phyloP scores from a whole-genome alignment of 2,113 vertebrate species.

The Malurus cyaneus region DNA sequence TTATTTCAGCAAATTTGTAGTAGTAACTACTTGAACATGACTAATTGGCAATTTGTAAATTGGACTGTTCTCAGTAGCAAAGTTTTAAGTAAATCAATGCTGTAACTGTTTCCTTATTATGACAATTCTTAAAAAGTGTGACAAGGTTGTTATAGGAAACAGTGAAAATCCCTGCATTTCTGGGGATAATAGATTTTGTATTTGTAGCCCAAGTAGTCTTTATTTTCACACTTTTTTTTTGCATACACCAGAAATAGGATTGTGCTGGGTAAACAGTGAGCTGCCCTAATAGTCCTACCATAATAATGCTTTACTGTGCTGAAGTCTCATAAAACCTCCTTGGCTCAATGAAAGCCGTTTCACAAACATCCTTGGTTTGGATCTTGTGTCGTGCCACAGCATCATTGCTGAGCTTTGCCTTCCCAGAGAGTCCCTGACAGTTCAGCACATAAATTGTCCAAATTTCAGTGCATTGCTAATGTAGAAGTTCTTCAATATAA shows the following conservation, averaged over 20 bases:
- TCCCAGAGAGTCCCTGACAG: neutral
- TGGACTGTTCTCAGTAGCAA: slow-evolving; percentile 22
- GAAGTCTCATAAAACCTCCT: neutral
- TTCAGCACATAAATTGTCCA: neutral
- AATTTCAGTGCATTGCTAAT: neutral
- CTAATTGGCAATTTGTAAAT: slow-evolving; percentile 38
- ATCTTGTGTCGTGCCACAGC: neutral
- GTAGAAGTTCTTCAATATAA: neutral
- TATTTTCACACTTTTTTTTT: slow-evolving; percentile 20
- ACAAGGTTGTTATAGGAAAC: slow-evolving; percentile 44
- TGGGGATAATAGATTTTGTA: slow-evolving; percentile 7
- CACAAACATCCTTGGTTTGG: neutral
- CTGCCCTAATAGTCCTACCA: neutral
- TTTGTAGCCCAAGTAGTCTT: neutral
- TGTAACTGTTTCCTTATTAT: slow-evolving; percentile 49
- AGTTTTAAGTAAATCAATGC: slow-evolving; percentile 4
- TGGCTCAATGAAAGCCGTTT: neutral
- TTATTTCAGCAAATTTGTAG: neutral
- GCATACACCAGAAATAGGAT: neutral
- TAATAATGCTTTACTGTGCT: neutral
- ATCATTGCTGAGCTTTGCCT: neutral
- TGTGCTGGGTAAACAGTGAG: neutral
- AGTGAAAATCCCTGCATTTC: neutral
- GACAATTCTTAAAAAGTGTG: slow-evolving; percentile 41
- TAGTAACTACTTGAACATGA: neutral